Base-by-base conservation (phyloP, 2,797 vertebrate genomes). In the Bufotes viridis region DNA sequence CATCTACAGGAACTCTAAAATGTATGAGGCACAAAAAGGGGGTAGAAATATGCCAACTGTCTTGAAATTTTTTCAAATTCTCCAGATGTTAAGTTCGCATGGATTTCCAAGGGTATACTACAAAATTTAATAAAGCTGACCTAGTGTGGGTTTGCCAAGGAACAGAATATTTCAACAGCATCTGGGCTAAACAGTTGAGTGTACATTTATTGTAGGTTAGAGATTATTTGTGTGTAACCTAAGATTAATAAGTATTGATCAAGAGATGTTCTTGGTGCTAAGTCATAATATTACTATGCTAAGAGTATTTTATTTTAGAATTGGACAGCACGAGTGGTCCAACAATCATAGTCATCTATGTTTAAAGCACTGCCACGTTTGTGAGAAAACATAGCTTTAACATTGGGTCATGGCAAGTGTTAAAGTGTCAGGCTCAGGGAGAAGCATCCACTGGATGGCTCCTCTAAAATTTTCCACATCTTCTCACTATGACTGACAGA, bases 1-100 rank as follows among this genome's bases (percentile, higher is more conserved):
- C 34, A 74, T 26, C 34, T 12, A 72, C 15, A 72, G 18, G 12
- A 74, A 49, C 34, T 78, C 78, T 17, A 0, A 84, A 91, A 90
- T 74, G 49, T 87, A 55, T 49, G 90, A 15, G 11, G 10, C 78
- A 65, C 6, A 17, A 12, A 81, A 29, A 13, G 15, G 26, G 61
- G 61, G 29, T 61, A n/a, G 12, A 14, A 61, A 74, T 29, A 74
- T 74, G 15, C 34, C 34, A 74, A 74, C 1, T 74, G 70, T 9
- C 58, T 15, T 18, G 6, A 18, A 5, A 49, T 49, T 13, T 8
- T 72, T 22, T 17, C 53, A 22, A 22, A 76, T 76, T 76, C 42
- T 76, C 42, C 74, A 76, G 74, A 76, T 76, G 74, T 76, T 76
- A 20, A 2, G 8, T 53, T 53, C 11, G 53, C 74, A 53, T 76